Base-by-base conservation (phyloP, 1,140 invertebrate species). In the Saxidomus purpurata region DNA sequence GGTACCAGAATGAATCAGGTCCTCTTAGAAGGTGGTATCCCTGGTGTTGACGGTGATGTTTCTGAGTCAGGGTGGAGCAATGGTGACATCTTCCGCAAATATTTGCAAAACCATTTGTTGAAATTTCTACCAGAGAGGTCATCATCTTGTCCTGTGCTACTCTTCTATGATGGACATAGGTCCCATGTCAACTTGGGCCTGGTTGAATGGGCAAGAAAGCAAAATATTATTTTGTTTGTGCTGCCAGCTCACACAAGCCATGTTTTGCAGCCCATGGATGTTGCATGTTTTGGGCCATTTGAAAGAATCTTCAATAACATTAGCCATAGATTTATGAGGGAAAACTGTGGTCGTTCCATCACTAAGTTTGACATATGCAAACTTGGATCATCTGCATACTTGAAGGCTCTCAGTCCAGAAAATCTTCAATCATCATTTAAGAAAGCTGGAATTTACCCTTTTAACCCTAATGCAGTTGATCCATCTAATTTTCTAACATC, bases 21-120 rank as follows among this genome's bases (percentile, higher is more conserved):
- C 4, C 36, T 90, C n/a, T 25, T 90, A n/a, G 28, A 88, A 36
- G 86, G 34, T 17, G 17, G 15, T 40, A 63, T 52, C 38, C 49
- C 80, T 34, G 85, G 52, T 28, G 38, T 31, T 52, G 69, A 82
- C 82, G 76, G 77, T 28, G 59, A 43, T 63, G 67, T 90, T 8
- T 61, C 76, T 67, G 55, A 90, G 28, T 49, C 71, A 28, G 82
- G 82, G 9, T 90, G 82, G 82, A 79, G 69, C 11, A 86, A 90
- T 43, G 47, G 4, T 3, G 38, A 63, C 19, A 36, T 80, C 19
- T 90, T 87, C 38, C 22, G 52, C 4, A 79, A 79, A 43, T 80
- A 80, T 81, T n/a, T 67, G n/a, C 28, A 40, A 13, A n/a, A 84
- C 1, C 80, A 84, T 31, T 76, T 89, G 31, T 55, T 55, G 19